A percentile compares a stretch with the other conserved stretches of the same genome.
Evolutionary conservation across 2,888 invertebrate genomes (phyloP).

Genomic region (Ctenicera cuprea): DNA sequence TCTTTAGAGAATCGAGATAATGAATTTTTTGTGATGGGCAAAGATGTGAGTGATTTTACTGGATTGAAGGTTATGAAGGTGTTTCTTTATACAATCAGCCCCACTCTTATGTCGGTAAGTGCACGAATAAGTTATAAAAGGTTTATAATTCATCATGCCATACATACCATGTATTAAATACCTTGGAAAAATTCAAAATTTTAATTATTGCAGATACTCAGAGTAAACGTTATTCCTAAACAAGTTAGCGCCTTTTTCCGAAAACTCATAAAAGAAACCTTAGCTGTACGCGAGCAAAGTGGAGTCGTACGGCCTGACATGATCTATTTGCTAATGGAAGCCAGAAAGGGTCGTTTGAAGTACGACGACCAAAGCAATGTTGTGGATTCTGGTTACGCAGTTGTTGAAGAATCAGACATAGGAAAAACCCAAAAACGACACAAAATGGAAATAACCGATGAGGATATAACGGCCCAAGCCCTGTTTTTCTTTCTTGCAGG

Average conservation of each 20-base stretch:
- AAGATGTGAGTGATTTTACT: slow-evolving; percentile 70
- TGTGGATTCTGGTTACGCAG: slow-evolving; percentile 12
- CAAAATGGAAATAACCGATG: slow-evolving; percentile 19
- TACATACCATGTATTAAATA: no score
- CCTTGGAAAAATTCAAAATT: no score
- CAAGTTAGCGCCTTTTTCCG: background rate
- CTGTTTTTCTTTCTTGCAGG: slow-evolving; percentile 20
- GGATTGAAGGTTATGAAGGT: slow-evolving; percentile 56
- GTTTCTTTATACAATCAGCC: slow-evolving; percentile 21
- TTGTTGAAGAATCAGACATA: background rate
- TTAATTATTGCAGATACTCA: background rate
- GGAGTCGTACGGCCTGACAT: slow-evolving; percentile 75
- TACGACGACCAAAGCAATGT: slow-evolving; percentile 57
- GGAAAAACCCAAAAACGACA: slow-evolving; percentile 14
- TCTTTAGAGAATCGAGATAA: slow-evolving; percentile 75
- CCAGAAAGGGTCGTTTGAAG: slow-evolving; percentile 69
- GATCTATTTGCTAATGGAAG: slow-evolving; percentile 75
- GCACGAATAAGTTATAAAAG: no score
- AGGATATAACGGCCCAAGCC: slow-evolving; percentile 29
- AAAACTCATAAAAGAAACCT: background rate
- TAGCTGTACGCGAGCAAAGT: slow-evolving; percentile 67
- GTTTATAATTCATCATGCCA: no score
- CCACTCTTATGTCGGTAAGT: slow-evolving; percentile 15
- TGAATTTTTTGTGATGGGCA: slow-evolving; percentile 75
- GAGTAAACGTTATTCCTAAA: background rate